Conservation (phyloP, 92 coral and sea anemone species). For the Plumapathes pennacea region DNA sequence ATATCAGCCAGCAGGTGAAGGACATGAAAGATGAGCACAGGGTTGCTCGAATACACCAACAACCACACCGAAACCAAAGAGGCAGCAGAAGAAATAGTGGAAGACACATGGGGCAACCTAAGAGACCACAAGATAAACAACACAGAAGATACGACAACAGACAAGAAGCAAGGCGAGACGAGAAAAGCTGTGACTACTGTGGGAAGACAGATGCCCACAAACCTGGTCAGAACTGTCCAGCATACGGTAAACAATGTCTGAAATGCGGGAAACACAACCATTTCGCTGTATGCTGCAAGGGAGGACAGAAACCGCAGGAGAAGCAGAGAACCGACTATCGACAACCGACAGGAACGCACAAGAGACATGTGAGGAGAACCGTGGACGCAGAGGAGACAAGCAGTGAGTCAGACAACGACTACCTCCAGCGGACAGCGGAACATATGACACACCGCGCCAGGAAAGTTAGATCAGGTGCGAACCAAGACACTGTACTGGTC, state of each 20-base stretch:
- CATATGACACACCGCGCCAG: constrained; percentile 26
- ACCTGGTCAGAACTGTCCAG: constrained; percentile 57
- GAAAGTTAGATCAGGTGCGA: constrained; percentile 8
- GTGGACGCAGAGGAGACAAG: constrained; percentile 14
- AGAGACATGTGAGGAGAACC: constrained; percentile 2
- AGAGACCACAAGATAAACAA: not conserved
- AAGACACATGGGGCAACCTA: not conserved
- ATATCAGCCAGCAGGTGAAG: constrained; percentile 56
- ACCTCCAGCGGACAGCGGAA: constrained; percentile 21
- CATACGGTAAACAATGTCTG: constrained; percentile 54
- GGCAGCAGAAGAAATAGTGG: not conserved
- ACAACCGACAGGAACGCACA: too few relatives aligned
- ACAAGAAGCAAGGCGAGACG: constrained; percentile 1
- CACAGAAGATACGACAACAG: not conserved
- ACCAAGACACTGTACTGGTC: constrained; percentile 44
- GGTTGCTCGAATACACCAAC: constrained; percentile 7
- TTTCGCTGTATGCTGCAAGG: constrained; percentile 44
- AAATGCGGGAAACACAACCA: constrained; percentile 64
- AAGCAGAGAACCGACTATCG: not conserved
- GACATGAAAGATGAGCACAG: too few relatives aligned
- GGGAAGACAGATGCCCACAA: constrained; percentile 49
- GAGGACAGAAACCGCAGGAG: constrained; percentile 1
- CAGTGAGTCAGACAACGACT: constrained; percentile 33
- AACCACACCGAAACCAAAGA: not conserved
- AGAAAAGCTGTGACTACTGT: constrained; percentile 36